Percentiles rank a stretch among this genome's conserved stretches.
Evolutionary conservation across 2,797 vertebrate genomes (phyloP).

Genomic region (Dicrostonyx torquatus): DNA sequence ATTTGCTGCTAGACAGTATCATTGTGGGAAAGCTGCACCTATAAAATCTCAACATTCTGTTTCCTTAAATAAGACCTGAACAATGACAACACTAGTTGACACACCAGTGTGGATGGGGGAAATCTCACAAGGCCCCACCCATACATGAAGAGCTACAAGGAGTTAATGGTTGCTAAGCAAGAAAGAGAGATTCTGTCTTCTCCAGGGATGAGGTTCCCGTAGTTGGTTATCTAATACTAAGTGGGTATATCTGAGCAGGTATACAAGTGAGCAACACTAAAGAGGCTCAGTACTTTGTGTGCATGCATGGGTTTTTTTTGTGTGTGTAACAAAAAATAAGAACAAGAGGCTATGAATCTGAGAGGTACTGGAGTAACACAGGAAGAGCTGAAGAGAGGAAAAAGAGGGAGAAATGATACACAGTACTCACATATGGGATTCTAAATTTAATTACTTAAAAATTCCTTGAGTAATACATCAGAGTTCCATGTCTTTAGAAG

Average conservation of each 20-base stretch:
- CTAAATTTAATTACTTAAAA: not conserved
- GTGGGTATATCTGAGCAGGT: not conserved
- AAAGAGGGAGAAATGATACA: not conserved
- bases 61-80: not conserved
- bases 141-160: not conserved
- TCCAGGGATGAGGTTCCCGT: not conserved
- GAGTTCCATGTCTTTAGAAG: not conserved
- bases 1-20: not conserved
- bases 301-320: not conserved
- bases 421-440: not conserved
- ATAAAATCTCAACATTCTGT: not conserved
- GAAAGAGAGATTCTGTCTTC: not conserved
- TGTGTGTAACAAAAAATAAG: not conserved
- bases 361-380: not conserved
- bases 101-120: not conserved
- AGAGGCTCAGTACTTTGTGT: not conserved
- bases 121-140: not conserved
- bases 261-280: not conserved
- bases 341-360: not conserved
- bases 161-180: not conserved
- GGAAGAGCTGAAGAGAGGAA: not conserved
- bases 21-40: not conserved
- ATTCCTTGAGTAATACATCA: not conserved
- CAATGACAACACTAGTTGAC: not conserved
- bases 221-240: not conserved